phyloP scores from a whole-genome alignment of 1,140 invertebrate genomes.

The Macrobrachium rosenbergii region DNA sequence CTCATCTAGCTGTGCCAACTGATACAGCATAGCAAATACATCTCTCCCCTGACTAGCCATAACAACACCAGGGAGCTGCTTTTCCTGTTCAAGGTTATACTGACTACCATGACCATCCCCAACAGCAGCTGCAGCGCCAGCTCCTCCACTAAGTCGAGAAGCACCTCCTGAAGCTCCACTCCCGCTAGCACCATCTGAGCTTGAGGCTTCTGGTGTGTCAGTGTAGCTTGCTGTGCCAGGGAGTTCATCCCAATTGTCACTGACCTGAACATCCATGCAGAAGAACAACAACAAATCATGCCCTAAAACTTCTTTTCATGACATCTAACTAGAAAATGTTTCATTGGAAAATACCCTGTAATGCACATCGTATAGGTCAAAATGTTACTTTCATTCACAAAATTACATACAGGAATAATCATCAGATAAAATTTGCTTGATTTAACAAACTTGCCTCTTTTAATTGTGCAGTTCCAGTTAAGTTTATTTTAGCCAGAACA shows the following conservation, averaged over 20 bases:
- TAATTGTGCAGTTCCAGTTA: constrained; percentile 60
- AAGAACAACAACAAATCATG: not conserved
- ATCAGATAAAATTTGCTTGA: not conserved
- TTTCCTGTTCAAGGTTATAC: constrained; percentile 70
- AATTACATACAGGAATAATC: not conserved
- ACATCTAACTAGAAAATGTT: not conserved
- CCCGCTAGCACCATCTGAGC: constrained; percentile 22
- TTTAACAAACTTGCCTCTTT: constrained; percentile 59
- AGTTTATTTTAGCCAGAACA: constrained; percentile 54
- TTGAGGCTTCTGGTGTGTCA: constrained; percentile 39
- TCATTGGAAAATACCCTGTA: not conserved
- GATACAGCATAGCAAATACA: constrained; percentile 74
- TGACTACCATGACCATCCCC: constrained; percentile 49
- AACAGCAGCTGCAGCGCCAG: constrained; percentile 41
- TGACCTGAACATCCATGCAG: not conserved
- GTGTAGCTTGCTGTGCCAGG: constrained; percentile 63
- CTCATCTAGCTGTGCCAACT: constrained; percentile 72
- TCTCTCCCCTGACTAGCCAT: constrained; percentile 72
- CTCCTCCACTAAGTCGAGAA: constrained; percentile 15
- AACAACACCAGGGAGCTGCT: constrained; percentile 74
- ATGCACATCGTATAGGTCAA: too few species aligned
- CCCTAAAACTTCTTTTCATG: not conserved
- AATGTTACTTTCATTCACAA: too few species aligned
- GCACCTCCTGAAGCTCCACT: constrained; percentile 31
- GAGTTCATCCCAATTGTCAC: constrained; percentile 67